phyloP scores from a whole-genome alignment of 1,140 invertebrate species.

The Bombus balteatus region DNA sequence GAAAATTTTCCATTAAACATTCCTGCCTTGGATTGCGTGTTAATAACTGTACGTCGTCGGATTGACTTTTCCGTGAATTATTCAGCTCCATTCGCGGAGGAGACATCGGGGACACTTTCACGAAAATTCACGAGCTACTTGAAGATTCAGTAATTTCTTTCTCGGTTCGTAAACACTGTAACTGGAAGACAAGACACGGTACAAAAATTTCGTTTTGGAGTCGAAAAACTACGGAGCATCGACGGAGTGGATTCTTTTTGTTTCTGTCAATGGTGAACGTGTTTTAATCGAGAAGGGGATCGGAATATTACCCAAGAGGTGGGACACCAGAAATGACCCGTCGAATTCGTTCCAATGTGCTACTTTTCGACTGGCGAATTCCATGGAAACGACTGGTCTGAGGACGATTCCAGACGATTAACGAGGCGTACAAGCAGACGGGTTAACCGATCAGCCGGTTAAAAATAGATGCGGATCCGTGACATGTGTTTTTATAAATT shows the following conservation, averaged over 20 bases:
- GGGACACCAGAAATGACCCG: not conserved
- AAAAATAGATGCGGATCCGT: conserved; percentile 39
- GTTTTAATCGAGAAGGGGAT: not conserved
- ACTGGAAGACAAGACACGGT: too few species aligned
- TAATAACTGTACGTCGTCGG: not conserved
- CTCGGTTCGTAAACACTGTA: not conserved
- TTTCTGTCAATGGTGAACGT: not conserved
- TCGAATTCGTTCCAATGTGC: not conserved
- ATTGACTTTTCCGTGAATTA: not conserved
- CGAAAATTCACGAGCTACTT: not conserved
- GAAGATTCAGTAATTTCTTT: not conserved
- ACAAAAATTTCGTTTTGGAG: not conserved
- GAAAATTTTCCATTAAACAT: not conserved
- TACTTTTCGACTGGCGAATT: conserved; percentile 1
- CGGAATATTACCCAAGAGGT: not conserved
- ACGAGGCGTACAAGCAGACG: conserved; percentile 6
- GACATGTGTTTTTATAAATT: conserved; percentile 35
- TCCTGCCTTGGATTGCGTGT: not conserved
- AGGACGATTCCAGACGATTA: conserved; percentile 1
- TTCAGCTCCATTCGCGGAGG: not conserved
- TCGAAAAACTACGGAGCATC: not conserved
- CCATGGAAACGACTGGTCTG: conserved; percentile 4
- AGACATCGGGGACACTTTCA: not conserved
- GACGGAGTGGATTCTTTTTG: not conserved
- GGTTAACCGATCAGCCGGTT: not conserved